These are phyloP conservation scores for Therioaphis trifolii DNA, from an alignment of 2,888 invertebrate species.

Conservation along the genomic window DNA sequence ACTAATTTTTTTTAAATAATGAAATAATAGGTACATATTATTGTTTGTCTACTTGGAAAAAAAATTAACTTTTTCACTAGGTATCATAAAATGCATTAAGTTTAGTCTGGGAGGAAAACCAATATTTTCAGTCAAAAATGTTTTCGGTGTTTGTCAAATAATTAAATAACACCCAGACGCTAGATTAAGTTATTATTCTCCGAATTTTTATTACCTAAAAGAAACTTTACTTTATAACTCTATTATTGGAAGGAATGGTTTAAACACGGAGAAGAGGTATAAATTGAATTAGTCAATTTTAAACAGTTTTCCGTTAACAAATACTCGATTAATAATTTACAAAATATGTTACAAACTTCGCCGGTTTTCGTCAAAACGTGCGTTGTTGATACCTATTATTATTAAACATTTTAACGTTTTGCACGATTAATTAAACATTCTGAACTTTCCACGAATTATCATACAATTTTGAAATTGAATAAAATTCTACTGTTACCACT, in stretches of 20 bases:
- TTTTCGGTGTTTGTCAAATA: not conserved
- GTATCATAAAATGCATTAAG: not conserved
- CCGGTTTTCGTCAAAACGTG: not conserved
- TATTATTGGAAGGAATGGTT: conserved; percentile 1
- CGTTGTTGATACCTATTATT: conserved; percentile 14
- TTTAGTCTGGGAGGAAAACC: not conserved
- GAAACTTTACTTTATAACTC: not conserved
- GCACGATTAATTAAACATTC: conserved; percentile 9
- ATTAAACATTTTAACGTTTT: conserved; percentile 10
- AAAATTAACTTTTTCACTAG: not conserved
- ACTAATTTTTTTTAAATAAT: not conserved
- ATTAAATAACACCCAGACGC: not conserved
- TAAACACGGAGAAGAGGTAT: not conserved
- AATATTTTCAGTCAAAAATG: not conserved
- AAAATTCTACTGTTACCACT: conserved; percentile 13
- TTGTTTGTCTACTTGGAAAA: too few relatives aligned
- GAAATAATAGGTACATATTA: too few relatives aligned
- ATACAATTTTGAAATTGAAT: conserved; percentile 30
- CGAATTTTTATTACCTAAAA: not conserved
- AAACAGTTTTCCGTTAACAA: not conserved
- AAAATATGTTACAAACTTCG: conserved; percentile 14
- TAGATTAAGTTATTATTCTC: not conserved
- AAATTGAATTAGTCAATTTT: conserved; percentile 27
- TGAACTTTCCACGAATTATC: not conserved
- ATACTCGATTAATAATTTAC: conserved; percentile 23